These are phyloP conservation scores for Xylocampa areola DNA, from an alignment of 2,888 invertebrate species.

Conservation along the genomic window DNA sequence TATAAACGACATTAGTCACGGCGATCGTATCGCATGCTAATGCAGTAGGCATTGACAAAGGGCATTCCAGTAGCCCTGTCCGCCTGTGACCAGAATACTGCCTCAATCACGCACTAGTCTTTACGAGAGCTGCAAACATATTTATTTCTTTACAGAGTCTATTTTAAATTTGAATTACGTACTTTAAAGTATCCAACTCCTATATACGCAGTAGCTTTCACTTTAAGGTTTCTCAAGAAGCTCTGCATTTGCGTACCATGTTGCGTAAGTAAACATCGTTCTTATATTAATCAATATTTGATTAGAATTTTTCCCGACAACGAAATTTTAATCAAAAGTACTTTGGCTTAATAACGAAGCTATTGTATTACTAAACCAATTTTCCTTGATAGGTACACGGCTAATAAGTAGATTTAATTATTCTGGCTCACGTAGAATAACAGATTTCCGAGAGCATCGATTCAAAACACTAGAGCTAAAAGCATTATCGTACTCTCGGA, in stretches of 20 bases:
- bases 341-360: slow-evolving; percentile 13
- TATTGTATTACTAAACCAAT: slow-evolving; percentile 12
- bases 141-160: slow-evolving; percentile 39
- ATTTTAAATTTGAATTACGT: slow-evolving; percentile 13
- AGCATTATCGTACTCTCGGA: slow-evolving; percentile 51
- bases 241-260: slow-evolving; percentile 16
- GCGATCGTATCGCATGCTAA: slow-evolving; percentile 61
- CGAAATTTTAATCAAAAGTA: slow-evolving; percentile 22
- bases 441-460: slow-evolving; percentile 36
- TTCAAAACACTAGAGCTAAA: slow-evolving; percentile 39
- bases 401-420: slow-evolving; percentile 40
- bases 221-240: slow-evolving; percentile 22
- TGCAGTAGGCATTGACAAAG: slow-evolving; percentile 66
- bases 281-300: slow-evolving; percentile 31
- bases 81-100: slow-evolving; percentile 76
- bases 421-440: slow-evolving; percentile 35
- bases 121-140: slow-evolving; percentile 45
- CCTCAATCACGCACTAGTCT: slow-evolving; percentile 59
- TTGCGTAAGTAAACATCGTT: slow-evolving; percentile 35
- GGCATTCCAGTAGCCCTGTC: slow-evolving; percentile 65
- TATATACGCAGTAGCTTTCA: slow-evolving; percentile 12
- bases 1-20: slow-evolving; percentile 57
- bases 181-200: slow-evolving; percentile 5
- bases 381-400: slow-evolving; percentile 20
- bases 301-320: slow-evolving; percentile 37